Conservation (phyloP, 2,113 vertebrate genomes). For the Mola mola region DNA sequence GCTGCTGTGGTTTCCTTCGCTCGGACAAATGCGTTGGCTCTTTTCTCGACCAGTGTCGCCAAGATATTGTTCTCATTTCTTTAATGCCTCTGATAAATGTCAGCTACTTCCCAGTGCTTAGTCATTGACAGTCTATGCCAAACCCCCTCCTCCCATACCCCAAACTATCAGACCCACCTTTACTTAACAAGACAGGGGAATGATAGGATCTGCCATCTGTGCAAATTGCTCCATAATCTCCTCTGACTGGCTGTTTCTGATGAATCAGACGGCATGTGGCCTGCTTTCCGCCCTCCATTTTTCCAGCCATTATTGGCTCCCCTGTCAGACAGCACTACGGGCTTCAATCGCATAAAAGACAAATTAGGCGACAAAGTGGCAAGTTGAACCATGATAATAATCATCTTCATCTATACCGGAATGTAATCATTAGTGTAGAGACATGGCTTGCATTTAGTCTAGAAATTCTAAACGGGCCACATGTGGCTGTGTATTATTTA, state of each 20-base stretch:
- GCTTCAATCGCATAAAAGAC: slow-evolving; percentile 43
- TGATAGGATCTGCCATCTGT: slow-evolving; percentile 67
- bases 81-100: slow-evolving; percentile 39
- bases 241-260: slow-evolving; percentile 48
- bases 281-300: slow-evolving; percentile 18
- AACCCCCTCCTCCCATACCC: background rate
- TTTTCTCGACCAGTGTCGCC: too few relatives aligned
- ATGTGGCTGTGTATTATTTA: slow-evolving; percentile 33
- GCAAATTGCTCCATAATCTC: slow-evolving; percentile 70
- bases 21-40: slow-evolving; percentile 15
- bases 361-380: slow-evolving; percentile 47
- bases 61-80: background rate
- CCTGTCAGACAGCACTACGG: slow-evolving; percentile 45
- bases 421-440: slow-evolving; percentile 49
- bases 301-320: slow-evolving; percentile 56
- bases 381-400: slow-evolving; percentile 51
- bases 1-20: background rate
- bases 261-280: slow-evolving; percentile 24
- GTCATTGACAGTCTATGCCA: slow-evolving; percentile 60
- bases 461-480: slow-evolving; percentile 39
- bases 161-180: slow-evolving; percentile 49
- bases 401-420: slow-evolving; percentile 38
- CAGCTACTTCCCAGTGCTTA: slow-evolving; percentile 59
- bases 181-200: slow-evolving; percentile 63
- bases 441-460: slow-evolving; percentile 32